Evolutionary conservation across 2,113 vertebrate genomes (phyloP), one percentile per base, ranked within the genome.

Genomic region (Atlantisia rogersi): DNA sequence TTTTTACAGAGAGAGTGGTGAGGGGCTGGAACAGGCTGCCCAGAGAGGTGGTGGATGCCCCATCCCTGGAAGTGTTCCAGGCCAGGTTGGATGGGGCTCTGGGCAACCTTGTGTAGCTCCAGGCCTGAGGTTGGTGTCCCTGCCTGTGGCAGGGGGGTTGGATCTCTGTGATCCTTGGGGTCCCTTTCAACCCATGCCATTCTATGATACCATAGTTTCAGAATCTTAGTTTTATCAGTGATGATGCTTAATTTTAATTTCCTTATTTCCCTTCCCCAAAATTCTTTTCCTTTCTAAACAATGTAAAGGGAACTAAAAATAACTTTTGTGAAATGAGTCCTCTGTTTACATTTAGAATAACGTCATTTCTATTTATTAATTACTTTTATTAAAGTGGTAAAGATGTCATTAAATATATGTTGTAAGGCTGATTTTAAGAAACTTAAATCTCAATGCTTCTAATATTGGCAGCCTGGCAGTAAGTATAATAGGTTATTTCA

Each of bases 401-500:
- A 74, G 19, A 11, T 35, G 8, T 68, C 22, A 46, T 12, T 90
- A 10, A 29, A 19, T 31, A 4, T 76, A 35, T 65, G 28, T 48
- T 80, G 29, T 94, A 94, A 85, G 80, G 58, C 85, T 88, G 10
- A 2, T 84, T 95, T 97, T 92, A 58, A 79, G 76, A 63, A 93
- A 81, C 28, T 88, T 88, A 64, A 44, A 22, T 94, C 79, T 92
- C 86, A 63, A 4, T 7, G 53, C 92, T 84, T 96, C 68, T 91
- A 74, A 65, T 96, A 93, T 26, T 92, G 95, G 71, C 46, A 70
- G 37, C 95, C 97, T 98, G 96, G 92, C 90, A 68, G 53, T 82
- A 96, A 98, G 95, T 97, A 86, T 95, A 96, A 91, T 94, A 97
- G 98, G 97, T 96, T 98, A 93, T 94, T 98, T 98, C 98, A 97